phyloP scores from a whole-genome alignment of 2,797 vertebrate species.

The Astyanax mexicanus region DNA sequence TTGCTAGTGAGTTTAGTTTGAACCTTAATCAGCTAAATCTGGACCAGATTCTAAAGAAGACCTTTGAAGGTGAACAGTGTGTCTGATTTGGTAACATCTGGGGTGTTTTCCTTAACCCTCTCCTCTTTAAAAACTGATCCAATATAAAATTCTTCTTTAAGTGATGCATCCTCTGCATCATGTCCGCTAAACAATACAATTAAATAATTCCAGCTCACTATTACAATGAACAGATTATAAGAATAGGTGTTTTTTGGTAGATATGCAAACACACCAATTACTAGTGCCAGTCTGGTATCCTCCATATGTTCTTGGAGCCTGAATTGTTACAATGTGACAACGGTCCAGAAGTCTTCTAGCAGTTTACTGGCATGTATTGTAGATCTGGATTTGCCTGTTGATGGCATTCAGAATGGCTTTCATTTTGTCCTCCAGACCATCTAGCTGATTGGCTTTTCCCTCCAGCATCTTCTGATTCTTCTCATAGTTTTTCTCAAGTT shows the following conservation, averaged over 20 bases:
- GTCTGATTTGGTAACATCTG: no score
- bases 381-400: constrained; percentile 97
- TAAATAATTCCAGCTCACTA: neutral
- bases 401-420: constrained; percentile 90
- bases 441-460: constrained; percentile 90
- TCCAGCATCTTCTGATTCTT: constrained; percentile 89
- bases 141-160: no score
- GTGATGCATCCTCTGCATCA: no score
- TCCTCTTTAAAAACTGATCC: no score
- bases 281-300: constrained; percentile 8
- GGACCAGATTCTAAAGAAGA: neutral
- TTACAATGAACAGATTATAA: constrained; percentile 2
- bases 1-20: neutral
- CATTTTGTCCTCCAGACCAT: constrained; percentile 95
- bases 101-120: no score
- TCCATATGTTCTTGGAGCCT: neutral
- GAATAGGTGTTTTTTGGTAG: neutral
- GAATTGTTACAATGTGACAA: neutral
- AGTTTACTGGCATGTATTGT: constrained; percentile 95
- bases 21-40: neutral
- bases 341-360: neutral
- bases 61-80: neutral
- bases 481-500: constrained; percentile 90
- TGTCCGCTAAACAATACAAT: neutral
- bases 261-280: neutral